Evolutionary conservation across 2,113 vertebrate genomes (phyloP), one percentile per base, ranked within the genome.

Genomic region (Oxyruncus cristatus): DNA sequence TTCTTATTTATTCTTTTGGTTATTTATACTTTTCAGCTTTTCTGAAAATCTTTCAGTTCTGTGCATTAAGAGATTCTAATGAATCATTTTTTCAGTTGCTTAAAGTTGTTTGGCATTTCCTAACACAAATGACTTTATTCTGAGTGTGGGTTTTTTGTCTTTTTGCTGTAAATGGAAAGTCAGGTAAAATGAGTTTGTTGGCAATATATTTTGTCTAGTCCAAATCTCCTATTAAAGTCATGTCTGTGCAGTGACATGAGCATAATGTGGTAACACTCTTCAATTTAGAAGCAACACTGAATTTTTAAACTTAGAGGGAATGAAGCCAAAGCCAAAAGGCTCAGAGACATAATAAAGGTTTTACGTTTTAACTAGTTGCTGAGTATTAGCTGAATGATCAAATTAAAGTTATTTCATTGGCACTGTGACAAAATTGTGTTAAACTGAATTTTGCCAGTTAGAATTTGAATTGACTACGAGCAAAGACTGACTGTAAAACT

Each of bases 81-180:
- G 3, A 61, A 61, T 27, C 1, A 20, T 4, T 74, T 70, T 80
- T 91, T 44, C 32, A 35, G 12, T 44, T 47, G 6, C 9, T 52
- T 90, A 33, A 46, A 75, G 50, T 59, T 63, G 2, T 41, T 87
- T 33, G 7, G 2, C 14, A 82, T 76, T 82, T 82, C 16, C 14
- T 78, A 72, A 46, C 5, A 33, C 18, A 58, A n/a, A 66, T 17
- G 8, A 41, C 8, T 50, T 89, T 22, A 67, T 32, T 14, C 4
- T 44, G 33, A 52, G 2, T 62, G 21, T 84, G 8, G 7, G 4
- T 0, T 1, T 46, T 55, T 67, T 66, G 9, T 37, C 8, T 27
- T 5, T 63, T 70, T 72, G 67, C 47, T 79, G 9, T 4, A 88
- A 86, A 73, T 12, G 8, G 46, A 41, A 84, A 71, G 11, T 46